These are phyloP conservation scores for Helostoma temminkii DNA, from an alignment of 2,797 vertebrate genomes.

Conservation along the genomic window DNA sequence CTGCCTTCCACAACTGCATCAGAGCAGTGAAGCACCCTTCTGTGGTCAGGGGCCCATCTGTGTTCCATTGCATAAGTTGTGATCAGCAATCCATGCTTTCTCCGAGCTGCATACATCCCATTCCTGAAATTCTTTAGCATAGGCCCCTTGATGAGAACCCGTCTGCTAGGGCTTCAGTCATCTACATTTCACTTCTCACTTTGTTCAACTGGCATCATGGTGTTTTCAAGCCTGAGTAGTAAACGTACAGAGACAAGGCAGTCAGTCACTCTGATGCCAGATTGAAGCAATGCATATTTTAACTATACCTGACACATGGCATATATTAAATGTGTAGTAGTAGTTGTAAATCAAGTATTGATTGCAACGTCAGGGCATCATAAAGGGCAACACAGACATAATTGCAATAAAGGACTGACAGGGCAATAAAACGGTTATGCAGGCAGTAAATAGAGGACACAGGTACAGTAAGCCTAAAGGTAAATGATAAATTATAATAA, in stretches of 20 bases:
- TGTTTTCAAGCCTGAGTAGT: not conserved
- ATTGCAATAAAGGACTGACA: no score
- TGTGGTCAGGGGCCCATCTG: constrained; percentile 45
- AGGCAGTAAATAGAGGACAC: no score
- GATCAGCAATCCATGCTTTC: constrained; percentile 47
- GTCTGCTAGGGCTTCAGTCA: not conserved
- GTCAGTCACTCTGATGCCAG: not conserved
- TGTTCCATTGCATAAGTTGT: constrained; percentile 41
- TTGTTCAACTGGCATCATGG: not conserved
- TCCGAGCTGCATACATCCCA: constrained; percentile 46
- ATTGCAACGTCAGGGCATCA: no score
- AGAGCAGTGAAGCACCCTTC: constrained; percentile 7
- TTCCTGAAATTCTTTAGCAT: constrained; percentile 58
- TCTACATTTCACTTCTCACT: not conserved
- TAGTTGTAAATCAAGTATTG: no score
- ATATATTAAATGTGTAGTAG: not conserved
- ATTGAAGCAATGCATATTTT: not conserved
- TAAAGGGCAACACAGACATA: no score
- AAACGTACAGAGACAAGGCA: not conserved
- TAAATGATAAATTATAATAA: no score
- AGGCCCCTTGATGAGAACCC: constrained; percentile 32
- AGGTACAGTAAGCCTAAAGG: no score
- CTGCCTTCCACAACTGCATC: not conserved
- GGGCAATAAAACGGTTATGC: no score
- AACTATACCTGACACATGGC: not conserved